A percentile compares a stretch with the other conserved stretches of the same genome.
Evolutionary conservation across 2,888 invertebrate genomes (phyloP).

Genomic region (Trissolcus japonicus): DNA sequence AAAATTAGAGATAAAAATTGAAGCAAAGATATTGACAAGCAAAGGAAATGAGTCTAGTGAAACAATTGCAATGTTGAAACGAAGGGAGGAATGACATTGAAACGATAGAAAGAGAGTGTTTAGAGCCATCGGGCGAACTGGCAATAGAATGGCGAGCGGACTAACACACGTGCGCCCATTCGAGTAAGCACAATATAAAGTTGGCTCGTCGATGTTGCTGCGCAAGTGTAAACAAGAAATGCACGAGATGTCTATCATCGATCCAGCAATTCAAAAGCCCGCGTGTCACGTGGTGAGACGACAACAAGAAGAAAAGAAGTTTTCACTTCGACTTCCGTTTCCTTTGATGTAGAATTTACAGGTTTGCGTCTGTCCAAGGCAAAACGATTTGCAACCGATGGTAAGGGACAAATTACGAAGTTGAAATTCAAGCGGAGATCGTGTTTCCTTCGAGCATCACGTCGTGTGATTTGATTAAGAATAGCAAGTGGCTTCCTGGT

Average conservation of each 20-base stretch:
- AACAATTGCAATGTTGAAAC: conserved; percentile 30
- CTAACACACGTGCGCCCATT: conserved; percentile 23
- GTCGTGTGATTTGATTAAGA: conserved; percentile 53
- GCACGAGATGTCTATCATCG: conserved; percentile 50
- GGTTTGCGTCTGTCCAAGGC: no score
- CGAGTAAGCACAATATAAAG: conserved; percentile 35
- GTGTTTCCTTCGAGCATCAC: conserved; percentile 31
- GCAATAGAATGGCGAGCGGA: conserved; percentile 4
- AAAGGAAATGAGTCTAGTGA: background rate
- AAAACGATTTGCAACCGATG: background rate
- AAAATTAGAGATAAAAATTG: no score
- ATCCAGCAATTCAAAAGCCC: conserved; percentile 44
- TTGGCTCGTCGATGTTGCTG: conserved; percentile 41
- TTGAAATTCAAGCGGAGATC: conserved; percentile 26
- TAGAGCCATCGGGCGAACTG: conserved; percentile 6
- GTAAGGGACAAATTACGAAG: background rate
- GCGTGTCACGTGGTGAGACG: conserved; percentile 11
- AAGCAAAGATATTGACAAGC: background rate
- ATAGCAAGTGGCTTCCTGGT: conserved; percentile 49
- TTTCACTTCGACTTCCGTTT: background rate
- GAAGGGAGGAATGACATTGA: conserved; percentile 19
- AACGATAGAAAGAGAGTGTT: conserved; percentile 19
- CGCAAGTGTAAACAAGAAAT: conserved; percentile 52
- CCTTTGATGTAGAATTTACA: background rate
- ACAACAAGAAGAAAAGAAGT: conserved; percentile 3